Conservation (phyloP, 2,113 vertebrate species). For the Antechinus flavipes region DNA sequence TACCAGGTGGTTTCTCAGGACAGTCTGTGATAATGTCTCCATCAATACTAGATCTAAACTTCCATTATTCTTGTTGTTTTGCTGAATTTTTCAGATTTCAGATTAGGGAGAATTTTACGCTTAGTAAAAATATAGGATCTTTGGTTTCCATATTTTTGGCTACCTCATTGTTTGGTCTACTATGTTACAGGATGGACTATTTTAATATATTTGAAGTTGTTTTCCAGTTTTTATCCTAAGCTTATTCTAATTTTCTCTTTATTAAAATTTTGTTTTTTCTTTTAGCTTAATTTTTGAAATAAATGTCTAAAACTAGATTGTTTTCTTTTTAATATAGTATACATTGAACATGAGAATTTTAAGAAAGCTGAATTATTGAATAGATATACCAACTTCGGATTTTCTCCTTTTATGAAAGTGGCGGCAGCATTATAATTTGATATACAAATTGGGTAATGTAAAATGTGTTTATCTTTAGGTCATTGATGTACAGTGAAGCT, state of each 20-base stretch:
- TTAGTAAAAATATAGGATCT: neutral
- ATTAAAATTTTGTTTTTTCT: neutral
- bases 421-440: slow-evolving; percentile 15
- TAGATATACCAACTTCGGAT: neutral
- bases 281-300: neutral
- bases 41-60: neutral
- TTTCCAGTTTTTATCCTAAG: slow-evolving; percentile 18
- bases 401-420: neutral
- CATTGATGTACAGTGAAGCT: slow-evolving; percentile 99
- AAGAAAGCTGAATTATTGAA: neutral
- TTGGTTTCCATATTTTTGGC: slow-evolving; percentile 5
- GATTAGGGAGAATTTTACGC: slow-evolving; percentile 5
- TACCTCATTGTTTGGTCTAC: neutral
- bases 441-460: slow-evolving; percentile 10
- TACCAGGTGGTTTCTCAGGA: neutral
- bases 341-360: neutral
- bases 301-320: neutral
- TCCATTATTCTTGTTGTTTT: neutral
- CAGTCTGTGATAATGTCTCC: neutral
- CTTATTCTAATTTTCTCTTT: neutral
- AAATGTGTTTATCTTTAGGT: slow-evolving; percentile 84
- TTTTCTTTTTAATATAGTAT: slow-evolving; percentile 51
- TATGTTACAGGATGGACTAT: neutral
- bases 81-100: neutral
- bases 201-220: slow-evolving; percentile 8